These are phyloP conservation scores for Pelagia noctiluca DNA, from an alignment of 30 jellyfish, hydroid and myxozoan species.

Conservation along the genomic window DNA sequence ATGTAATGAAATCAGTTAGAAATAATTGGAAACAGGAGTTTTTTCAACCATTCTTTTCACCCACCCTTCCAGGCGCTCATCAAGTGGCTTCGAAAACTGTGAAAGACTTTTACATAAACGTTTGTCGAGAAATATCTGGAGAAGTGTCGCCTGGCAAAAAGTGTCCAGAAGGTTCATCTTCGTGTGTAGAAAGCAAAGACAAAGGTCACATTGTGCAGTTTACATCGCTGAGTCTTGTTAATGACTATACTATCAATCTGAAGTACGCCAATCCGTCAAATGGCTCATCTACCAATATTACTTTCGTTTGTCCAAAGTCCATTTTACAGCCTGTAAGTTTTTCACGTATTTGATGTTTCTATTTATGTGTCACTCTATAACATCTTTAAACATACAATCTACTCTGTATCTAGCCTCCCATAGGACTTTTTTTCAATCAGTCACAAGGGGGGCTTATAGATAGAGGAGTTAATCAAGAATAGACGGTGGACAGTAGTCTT, in stretches of 20 bases:
- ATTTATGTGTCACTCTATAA: background rate
- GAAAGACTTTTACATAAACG: conserved; percentile 61
- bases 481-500: too few species aligned
- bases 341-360: background rate
- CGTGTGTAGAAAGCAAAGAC: conserved; percentile 48
- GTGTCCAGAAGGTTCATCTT: conserved; percentile 77
- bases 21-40: background rate
- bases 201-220: conserved; percentile 54
- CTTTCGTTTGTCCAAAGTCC: conserved; percentile 70
- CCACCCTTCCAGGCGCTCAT: conserved; percentile 71
- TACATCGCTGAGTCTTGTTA: conserved; percentile 47
- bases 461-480: too few species aligned
- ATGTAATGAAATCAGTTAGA: too few species aligned
- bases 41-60: background rate
- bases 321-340: conserved; percentile 43
- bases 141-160: conserved; percentile 60
- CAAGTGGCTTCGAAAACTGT: conserved; percentile 33
- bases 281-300: conserved; percentile 72
- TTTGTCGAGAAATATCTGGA: conserved; percentile 76
- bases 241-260: conserved; percentile 53
- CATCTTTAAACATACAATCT: too few species aligned
- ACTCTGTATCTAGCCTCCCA: too few species aligned
- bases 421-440: too few species aligned
- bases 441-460: too few species aligned
- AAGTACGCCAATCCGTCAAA: conserved; percentile 40